Base-by-base conservation (phyloP, 1,140 invertebrate species). In the Microplitis demolitor region DNA sequence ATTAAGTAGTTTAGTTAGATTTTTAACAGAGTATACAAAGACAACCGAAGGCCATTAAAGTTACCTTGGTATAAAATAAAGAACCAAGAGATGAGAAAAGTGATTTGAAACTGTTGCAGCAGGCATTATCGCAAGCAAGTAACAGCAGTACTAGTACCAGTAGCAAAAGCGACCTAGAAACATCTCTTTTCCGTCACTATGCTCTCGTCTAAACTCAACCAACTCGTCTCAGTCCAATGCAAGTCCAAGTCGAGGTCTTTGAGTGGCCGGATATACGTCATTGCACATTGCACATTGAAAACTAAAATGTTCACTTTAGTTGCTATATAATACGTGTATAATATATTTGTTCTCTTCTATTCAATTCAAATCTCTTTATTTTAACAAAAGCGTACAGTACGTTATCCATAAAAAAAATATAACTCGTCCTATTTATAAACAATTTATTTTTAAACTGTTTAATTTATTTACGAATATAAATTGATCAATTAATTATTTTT, bases 211-310 rank as follows among this genome's bases (percentile, higher is more conserved):
- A 56, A 51, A 56, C 54, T 13, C 14, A 64, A 31, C 6, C 50
- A 24, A 66, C 24, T 45, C 45, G 53, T 51, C 16, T 14, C 39
- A 45, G 8, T 51, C n/a, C 11, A 45, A 11, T 9, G 6, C 39
- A 11, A 45, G 39, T 45, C 39, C 39, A 45, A 45, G 39, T 45
- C 39, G 39, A 45, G 64, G 45, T 51, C 64, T 53, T 50, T 66
- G 14, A 51, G n/a, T 66, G 45, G 39, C 45, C 66, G 66, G 66
- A 56, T 68, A 56, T 68, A 53, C 66, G 66, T 68, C 66, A 68
- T 34, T 58, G 13, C 3, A 53, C 33, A 51, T 35, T 68, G 33
- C 31, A 31, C 4, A 24, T 9, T 68, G 16, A 34, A 68, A 66
- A 66, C 39, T 51, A 66, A 16, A 51, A 16, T 14, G 31, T 1